Conservation (phyloP, 2,888 invertebrate genomes). For the Cryptophagus acutangulus region DNA sequence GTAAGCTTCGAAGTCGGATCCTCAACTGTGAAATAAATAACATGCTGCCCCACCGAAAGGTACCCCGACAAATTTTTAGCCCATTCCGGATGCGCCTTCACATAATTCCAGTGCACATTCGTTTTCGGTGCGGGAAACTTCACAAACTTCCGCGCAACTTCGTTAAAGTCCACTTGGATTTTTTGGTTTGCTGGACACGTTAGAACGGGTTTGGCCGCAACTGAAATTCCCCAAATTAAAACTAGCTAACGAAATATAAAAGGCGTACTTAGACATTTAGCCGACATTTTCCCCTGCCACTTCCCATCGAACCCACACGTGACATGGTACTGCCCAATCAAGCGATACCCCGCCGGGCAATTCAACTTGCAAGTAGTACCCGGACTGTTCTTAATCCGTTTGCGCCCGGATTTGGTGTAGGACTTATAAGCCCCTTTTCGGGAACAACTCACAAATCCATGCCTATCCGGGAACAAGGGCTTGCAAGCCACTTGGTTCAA, state of each 20-base stretch:
- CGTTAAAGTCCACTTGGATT: too few species aligned
- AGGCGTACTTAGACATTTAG: conserved; percentile 48
- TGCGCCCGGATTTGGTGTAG: conserved; percentile 35
- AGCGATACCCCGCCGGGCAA: conserved; percentile 48
- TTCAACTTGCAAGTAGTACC: conserved; percentile 50
- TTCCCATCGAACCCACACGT: conserved; percentile 47
- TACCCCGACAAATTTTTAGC: conserved; percentile 50
- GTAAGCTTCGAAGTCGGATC: conserved; percentile 49
- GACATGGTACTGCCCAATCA: conserved; percentile 47
- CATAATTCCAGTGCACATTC: conserved; percentile 53
- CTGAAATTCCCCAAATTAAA: too few species aligned
- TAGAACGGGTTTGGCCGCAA: too few species aligned
- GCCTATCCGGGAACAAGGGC: conserved; percentile 46
- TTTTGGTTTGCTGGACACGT: too few species aligned
- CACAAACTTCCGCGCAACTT: too few species aligned
- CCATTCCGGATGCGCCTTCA: conserved; percentile 51
- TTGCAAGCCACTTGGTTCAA: conserved; percentile 35
- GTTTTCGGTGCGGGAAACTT: conserved; percentile 41
- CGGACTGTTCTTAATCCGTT: conserved; percentile 45
- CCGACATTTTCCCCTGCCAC: conserved; percentile 49
- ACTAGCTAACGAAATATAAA: neutral
- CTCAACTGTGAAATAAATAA: conserved; percentile 50
- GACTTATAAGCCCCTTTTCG: conserved; percentile 31
- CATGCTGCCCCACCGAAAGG: conserved; percentile 48
- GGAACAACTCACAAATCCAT: conserved; percentile 50